Conservation (phyloP, 2,113 vertebrate genomes). For the Regulus satrapa region DNA sequence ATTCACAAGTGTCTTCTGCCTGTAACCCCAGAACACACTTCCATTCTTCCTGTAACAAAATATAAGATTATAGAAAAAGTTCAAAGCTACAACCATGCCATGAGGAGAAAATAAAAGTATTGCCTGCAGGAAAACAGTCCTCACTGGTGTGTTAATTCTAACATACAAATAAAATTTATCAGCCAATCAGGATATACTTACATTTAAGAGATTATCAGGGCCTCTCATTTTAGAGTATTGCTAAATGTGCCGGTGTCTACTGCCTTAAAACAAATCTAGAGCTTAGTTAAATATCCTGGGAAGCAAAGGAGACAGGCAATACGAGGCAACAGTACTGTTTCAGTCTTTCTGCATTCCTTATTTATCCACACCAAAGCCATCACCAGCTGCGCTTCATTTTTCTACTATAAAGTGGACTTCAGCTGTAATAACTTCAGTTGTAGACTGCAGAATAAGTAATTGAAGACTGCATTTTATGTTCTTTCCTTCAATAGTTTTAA, state of each 20-base stretch:
- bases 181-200: background rate
- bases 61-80: background rate
- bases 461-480: slow-evolving; percentile 13
- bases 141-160: background rate
- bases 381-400: slow-evolving; percentile 14
- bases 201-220: background rate
- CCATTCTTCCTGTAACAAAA: background rate
- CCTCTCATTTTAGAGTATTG: background rate
- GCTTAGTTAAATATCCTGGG: background rate
- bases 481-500: slow-evolving; percentile 32
- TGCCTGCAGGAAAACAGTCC: background rate
- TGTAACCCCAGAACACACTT: background rate
- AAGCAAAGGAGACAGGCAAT: background rate
- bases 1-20: background rate
- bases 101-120: background rate
- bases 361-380: background rate
- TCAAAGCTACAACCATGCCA: background rate
- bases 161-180: background rate
- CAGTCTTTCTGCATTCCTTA: background rate
- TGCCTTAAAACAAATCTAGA: background rate
- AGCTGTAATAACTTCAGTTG: background rate
- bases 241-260: background rate
- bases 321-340: background rate
- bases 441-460: background rate
- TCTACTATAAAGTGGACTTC: slow-evolving; percentile 19